Percentiles rank a stretch among this genome's conserved stretches.
These are phyloP conservation scores for Cochlearius cochlearius DNA, from an alignment of 2,113 vertebrate genomes.

Conservation along the genomic window DNA sequence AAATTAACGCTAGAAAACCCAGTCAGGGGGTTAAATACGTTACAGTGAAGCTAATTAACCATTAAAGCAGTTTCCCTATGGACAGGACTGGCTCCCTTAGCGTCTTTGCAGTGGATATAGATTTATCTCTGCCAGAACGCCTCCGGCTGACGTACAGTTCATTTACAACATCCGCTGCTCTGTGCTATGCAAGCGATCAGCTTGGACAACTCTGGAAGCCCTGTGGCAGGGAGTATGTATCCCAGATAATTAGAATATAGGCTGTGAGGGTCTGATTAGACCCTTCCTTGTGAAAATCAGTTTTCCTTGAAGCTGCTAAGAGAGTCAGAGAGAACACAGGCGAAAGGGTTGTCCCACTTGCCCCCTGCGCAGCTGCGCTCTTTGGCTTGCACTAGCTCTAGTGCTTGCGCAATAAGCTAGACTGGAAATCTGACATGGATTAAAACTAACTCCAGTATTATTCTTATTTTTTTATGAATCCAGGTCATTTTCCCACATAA, in stretches of 20 bases:
- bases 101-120: background rate
- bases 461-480: background rate
- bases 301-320: background rate
- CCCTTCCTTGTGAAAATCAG: background rate
- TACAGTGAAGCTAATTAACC: background rate
- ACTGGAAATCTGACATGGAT: background rate
- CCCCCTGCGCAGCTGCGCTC: background rate
- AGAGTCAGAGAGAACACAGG: background rate
- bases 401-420: background rate
- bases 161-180: background rate
- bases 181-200: background rate
- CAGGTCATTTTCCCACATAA: background rate
- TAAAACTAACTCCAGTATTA: background rate
- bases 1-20: background rate
- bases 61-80: background rate
- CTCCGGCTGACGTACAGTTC: fast-evolving
- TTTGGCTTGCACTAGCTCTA: background rate
- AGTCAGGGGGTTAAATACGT: background rate
- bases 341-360: background rate
- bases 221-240: background rate
- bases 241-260: background rate
- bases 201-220: background rate
- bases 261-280: background rate
- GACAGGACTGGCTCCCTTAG: background rate
- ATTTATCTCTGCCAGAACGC: background rate